phyloP scores from a whole-genome alignment of 2,797 vertebrate genomes.

The Coregonus sp. region DNA sequence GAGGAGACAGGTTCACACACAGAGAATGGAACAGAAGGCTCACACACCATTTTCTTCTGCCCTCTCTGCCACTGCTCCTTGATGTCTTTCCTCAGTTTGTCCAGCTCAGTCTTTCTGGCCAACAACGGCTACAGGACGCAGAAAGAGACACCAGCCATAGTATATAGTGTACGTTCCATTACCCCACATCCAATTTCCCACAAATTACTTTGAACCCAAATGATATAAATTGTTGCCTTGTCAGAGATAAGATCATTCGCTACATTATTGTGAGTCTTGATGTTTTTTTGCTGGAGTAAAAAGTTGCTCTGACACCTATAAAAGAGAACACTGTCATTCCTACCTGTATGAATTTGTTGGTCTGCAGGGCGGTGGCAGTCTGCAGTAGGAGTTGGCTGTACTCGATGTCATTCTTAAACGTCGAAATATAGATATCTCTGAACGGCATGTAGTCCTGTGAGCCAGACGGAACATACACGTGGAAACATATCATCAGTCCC shows the following conservation, averaged over 20 bases:
- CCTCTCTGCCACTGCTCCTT: constrained; percentile 89
- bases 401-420: constrained; percentile 83
- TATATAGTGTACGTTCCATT: too few relatives aligned
- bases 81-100: constrained; percentile 85
- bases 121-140: constrained; percentile 76
- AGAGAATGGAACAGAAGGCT: neutral
- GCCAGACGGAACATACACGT: neutral
- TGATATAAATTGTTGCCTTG: too few relatives aligned
- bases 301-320: too few relatives aligned
- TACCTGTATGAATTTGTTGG: constrained; percentile 90
- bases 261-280: too few relatives aligned
- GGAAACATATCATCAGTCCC: neutral
- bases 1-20: neutral
- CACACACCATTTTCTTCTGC: constrained; percentile 84
- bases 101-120: constrained; percentile 82
- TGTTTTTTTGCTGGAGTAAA: too few relatives aligned
- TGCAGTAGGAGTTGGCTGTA: constrained; percentile 81
- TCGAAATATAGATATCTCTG: constrained; percentile 78
- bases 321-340: neutral
- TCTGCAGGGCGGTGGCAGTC: constrained; percentile 81
- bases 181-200: too few relatives aligned
- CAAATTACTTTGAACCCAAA: too few relatives aligned
- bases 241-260: too few relatives aligned
- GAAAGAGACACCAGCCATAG: neutral
- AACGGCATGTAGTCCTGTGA: constrained; percentile 86